Evolutionary conservation across 2,888 invertebrate genomes (phyloP), one percentile per base, ranked within the genome.

Genomic region (Eilema sororculum): DNA sequence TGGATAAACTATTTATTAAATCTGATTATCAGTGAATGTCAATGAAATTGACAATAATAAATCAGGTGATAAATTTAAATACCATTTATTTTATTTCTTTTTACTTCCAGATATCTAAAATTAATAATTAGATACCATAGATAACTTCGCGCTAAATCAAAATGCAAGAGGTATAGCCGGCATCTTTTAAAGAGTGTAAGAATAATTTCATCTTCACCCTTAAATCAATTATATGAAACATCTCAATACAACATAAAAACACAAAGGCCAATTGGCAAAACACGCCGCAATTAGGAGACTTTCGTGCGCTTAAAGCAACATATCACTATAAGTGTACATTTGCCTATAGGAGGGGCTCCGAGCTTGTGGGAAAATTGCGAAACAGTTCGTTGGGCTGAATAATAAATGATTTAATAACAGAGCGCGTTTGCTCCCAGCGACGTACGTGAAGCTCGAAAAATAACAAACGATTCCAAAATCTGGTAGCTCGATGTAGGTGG

Each of bases 351-450:
- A 85, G 74, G 78, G 74, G 78, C 83, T 81, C 78, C 78, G 82
- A 85, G 88, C 86, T 90, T 91, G 93, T 94, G 92, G 93, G 94
- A 93, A 93, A 93, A 93, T 93, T 92, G 91, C 91, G 88, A 94
- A 94, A 95, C 94, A 92, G 93, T 93, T 95, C 93, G 93, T 91
- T 91, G 93, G 87, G 87, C 87, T 94, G 94, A 94, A 95, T 95
- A 95, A 95, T 95, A 95, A 94, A 95, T 95, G 93, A 94, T 94
- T 95, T 95, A 94, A 94, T 95, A 95, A 95, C 94, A 94, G 91
- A 89, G 90, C 91, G 90, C 90, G 93, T 93, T 93, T 92, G 92
- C 91, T 93, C 90, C 92, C 91, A 90, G 84, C 87, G 82, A 85
- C 89, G 90, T 89, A 90, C 87, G 91, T 91, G 90, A 87, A 87